Evolutionary conservation across 2,888 invertebrate genomes (phyloP), one percentile per base, ranked within the genome.

Genomic region (Incurvaria masculella): DNA sequence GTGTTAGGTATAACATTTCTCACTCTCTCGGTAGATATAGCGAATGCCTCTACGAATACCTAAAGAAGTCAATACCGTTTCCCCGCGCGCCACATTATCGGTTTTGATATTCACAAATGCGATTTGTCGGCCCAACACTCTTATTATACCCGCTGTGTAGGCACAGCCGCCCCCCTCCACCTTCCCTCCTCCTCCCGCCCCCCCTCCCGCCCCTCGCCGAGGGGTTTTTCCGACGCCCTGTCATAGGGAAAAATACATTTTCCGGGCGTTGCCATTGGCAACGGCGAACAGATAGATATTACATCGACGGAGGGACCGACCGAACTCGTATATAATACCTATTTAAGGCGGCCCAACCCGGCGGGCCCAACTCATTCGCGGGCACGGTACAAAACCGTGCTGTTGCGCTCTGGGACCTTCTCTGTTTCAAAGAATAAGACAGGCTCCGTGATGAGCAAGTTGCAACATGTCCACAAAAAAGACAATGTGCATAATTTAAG

Each of bases 251-350:
- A 71, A 69, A 68, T 66, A 68, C 62, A 65, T 66, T 69, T 68
- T 63, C 65, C 58, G 58, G 33, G 33, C 61, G 72, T 73, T 66
- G 65, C 72, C 67, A 65, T 58, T 65, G 58, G 72, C 70, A 70
- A 72, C 72, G 59, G 61, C 66, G 64, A 72, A 69, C 68, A 68
- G 69, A 63, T 61, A 64, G 60, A 68, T 68, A 68, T 67, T 62
- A 65, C 66, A 64, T 66, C 65, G 33, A 33, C 59, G 63, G 64
- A 65, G 64, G 65, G 61, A 63, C 63, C 63, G 58, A 53, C 21
- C 18, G 50, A 53, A 53, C 55, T 60, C 55, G 65, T 68, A 66
- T 6, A 42, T 21, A 20, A 21, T 23, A n/a, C n/a, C n/a, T n/a
- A n/a, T n/a, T n/a, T n/a, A n/a, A n/a, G n/a, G n/a, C n/a, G n/a